Percentiles rank a stretch among this genome's conserved stretches.
These are phyloP conservation scores for Brachystomella parvula DNA, from an alignment of 1,140 invertebrate species.

Conservation along the genomic window DNA sequence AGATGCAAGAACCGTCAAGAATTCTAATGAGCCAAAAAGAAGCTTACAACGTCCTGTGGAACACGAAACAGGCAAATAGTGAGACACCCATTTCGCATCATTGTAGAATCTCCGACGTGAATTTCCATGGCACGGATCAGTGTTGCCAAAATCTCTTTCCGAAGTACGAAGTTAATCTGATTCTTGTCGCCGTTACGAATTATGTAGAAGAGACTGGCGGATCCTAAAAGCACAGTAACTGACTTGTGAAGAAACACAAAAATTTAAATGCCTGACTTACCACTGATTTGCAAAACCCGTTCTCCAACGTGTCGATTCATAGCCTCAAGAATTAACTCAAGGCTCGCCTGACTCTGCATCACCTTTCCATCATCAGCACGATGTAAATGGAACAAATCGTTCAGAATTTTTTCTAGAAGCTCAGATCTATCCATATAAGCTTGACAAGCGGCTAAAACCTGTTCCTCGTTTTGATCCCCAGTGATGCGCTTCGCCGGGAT, in stretches of 20 bases:
- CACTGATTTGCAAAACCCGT: conserved; percentile 85
- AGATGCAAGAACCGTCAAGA: too few relatives aligned
- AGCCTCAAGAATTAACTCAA: conserved; percentile 69
- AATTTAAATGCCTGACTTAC: conserved; percentile 54
- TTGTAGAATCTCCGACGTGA: conserved; percentile 73
- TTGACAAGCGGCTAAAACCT: conserved; percentile 68
- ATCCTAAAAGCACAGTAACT: conserved; percentile 5
- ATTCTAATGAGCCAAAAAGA: neutral
- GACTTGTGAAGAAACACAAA: conserved; percentile 1
- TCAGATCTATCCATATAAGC: conserved; percentile 70
- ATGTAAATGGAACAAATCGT: conserved; percentile 85
- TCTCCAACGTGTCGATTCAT: conserved; percentile 75
- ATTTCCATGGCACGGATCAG: conserved; percentile 74
- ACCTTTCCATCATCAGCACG: conserved; percentile 47
- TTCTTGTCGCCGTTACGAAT: conserved; percentile 67
- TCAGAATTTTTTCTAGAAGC: conserved; percentile 73
- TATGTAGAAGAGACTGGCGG: conserved; percentile 85
- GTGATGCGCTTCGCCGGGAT: conserved; percentile 57
- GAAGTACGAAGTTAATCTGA: conserved; percentile 42
- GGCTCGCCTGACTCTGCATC: conserved; percentile 49
- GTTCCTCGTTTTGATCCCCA: conserved; percentile 83
- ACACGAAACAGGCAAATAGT: conserved; percentile 91
- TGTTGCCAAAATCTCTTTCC: conserved; percentile 21
- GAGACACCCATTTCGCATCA: conserved; percentile 92
- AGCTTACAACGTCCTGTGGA: conserved; percentile 82